phyloP scores from a whole-genome alignment of 1,140 invertebrate species.

The Ips typographus region DNA sequence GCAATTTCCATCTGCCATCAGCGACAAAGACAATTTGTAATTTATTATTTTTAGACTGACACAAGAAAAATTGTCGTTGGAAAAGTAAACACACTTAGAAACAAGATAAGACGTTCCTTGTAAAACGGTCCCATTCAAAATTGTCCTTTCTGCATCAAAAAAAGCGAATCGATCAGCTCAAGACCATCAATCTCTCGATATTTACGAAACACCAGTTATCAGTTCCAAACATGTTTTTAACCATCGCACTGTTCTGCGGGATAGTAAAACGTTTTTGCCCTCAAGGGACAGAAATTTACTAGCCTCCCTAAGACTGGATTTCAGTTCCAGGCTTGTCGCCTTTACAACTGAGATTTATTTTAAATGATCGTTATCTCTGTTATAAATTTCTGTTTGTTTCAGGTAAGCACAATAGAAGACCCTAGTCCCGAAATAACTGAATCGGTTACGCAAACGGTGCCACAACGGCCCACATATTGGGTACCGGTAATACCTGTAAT shows the following conservation, averaged over 20 bases:
- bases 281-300: not conserved
- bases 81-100: conserved; percentile 19
- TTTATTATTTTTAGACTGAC: not conserved
- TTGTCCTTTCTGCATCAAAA: conserved; percentile 18
- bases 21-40: not conserved
- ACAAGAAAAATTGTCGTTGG: conserved; percentile 8
- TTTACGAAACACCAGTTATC: conserved; percentile 32
- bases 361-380: too few relatives aligned
- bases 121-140: conserved; percentile 20
- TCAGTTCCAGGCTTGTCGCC: not conserved
- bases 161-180: conserved; percentile 8
- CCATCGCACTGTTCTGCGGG: not conserved
- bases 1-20: not conserved
- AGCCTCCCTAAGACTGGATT: not conserved
- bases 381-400: conserved; percentile 16
- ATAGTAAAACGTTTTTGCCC: not conserved
- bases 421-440: not conserved
- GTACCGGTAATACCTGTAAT: conserved; percentile 34
- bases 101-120: conserved; percentile 20
- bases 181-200: conserved; percentile 27
- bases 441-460: not conserved
- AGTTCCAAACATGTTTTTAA: conserved; percentile 33
- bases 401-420: conserved; percentile 26
- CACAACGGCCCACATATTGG: conserved; percentile 27
- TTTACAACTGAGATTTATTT: too few relatives aligned